phyloP scores from a whole-genome alignment of 2,113 vertebrate genomes.

The Cyphomyrus plagiostoma region DNA sequence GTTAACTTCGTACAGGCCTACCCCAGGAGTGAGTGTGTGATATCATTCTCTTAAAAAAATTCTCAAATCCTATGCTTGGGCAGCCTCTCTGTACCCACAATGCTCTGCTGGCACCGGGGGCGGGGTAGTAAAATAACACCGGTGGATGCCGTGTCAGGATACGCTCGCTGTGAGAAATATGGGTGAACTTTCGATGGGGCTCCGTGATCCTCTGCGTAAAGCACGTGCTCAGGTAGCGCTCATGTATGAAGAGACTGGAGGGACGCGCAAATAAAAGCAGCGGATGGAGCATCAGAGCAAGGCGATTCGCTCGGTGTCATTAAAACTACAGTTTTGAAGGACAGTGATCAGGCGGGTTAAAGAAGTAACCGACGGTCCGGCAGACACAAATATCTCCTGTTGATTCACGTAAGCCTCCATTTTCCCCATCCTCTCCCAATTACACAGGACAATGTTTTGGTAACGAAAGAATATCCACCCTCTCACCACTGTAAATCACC shows the following conservation, averaged over 20 bases:
- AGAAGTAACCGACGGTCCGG: background rate
- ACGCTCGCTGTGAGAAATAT: background rate
- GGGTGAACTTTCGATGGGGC: background rate
- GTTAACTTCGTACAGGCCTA: background rate
- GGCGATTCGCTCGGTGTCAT: background rate
- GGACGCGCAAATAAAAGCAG: background rate
- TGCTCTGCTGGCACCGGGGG: background rate
- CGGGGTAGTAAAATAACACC: background rate
- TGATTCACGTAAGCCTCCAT: background rate
- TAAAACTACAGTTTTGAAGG: background rate
- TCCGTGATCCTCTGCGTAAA: background rate
- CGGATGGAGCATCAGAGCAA: background rate
- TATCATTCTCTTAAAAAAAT: background rate
- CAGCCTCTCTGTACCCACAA: background rate
- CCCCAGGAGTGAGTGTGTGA: background rate
- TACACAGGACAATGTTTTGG: conserved; percentile 41
- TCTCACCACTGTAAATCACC: conserved; percentile 34
- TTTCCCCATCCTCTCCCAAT: conserved; percentile 30
- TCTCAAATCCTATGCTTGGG: background rate
- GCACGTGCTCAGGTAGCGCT: background rate
- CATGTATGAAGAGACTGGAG: background rate
- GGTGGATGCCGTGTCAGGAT: background rate
- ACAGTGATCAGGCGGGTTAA: background rate
- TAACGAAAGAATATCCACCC: conserved; percentile 33
- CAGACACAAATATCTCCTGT: background rate